Percentiles rank a stretch among this genome's conserved stretches.
Evolutionary conservation across 1,140 invertebrate genomes (phyloP).

Genomic region (Adelges cooleyi): DNA sequence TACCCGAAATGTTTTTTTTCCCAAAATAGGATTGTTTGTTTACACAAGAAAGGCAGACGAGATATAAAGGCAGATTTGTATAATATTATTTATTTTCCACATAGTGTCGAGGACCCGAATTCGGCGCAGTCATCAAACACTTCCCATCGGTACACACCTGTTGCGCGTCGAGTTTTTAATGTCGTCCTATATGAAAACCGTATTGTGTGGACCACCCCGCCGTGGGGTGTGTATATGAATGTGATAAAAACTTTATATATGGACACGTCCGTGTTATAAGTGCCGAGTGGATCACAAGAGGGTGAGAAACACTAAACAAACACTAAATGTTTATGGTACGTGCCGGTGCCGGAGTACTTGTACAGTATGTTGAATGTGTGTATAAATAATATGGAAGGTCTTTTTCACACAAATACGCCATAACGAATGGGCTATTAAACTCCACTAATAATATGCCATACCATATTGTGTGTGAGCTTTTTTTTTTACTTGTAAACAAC

Average conservation of each 20-base stretch:
- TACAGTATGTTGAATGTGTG: too few relatives aligned
- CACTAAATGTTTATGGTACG: conserved; percentile 15
- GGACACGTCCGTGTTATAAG: background rate
- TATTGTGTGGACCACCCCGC: background rate
- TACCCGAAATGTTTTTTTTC: too few relatives aligned
- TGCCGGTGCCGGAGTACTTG: background rate
- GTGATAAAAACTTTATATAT: background rate
- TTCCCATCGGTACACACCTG: background rate
- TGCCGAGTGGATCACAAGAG: background rate
- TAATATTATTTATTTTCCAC: too few relatives aligned
- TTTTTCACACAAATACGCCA: background rate
- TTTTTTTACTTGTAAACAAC: background rate
- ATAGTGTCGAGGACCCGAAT: too few relatives aligned
- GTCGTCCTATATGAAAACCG: background rate
- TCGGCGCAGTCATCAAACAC: background rate
- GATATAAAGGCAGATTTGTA: too few relatives aligned
- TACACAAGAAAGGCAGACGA: too few relatives aligned
- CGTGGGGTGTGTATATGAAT: background rate
- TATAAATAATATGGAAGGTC: too few relatives aligned
- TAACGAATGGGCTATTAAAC: conserved; percentile 5
- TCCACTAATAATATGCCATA: background rate
- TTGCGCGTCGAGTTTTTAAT: background rate
- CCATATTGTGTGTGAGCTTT: background rate
- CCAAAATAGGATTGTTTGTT: too few relatives aligned
- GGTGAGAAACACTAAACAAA: conserved; percentile 7